Evolutionary conservation across 2,888 invertebrate genomes (phyloP).

Genomic region (Agrypnus murinus): DNA sequence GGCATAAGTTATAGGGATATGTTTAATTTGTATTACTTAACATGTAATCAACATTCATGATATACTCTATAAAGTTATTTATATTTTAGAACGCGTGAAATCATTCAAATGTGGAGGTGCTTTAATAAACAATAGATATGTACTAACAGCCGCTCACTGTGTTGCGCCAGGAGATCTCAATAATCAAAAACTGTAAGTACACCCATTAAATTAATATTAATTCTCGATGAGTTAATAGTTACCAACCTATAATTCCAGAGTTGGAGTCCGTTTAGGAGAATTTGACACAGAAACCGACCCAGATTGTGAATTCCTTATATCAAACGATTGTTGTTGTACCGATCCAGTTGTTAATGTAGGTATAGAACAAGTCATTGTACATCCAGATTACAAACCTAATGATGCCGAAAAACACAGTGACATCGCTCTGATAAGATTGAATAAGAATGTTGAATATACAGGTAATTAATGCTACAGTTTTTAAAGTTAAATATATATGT

Average conservation of each 20-base stretch:
- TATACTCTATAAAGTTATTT: too few relatives aligned
- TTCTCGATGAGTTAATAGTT: too few relatives aligned
- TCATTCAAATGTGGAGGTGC: slow-evolving; percentile 88
- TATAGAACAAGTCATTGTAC: slow-evolving; percentile 78
- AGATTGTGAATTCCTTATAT: slow-evolving; percentile 76
- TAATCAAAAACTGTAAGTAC: too few relatives aligned
- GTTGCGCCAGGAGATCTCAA: slow-evolving; percentile 66
- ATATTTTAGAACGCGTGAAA: too few relatives aligned
- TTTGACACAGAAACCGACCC: slow-evolving; percentile 73
- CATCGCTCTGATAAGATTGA: slow-evolving; percentile 81
- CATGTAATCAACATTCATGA: too few relatives aligned
- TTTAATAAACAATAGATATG: slow-evolving; percentile 79
- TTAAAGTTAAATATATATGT: too few relatives aligned
- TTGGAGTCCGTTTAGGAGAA: slow-evolving; percentile 81
- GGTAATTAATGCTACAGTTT: slow-evolving; percentile 70
- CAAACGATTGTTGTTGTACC: slow-evolving; percentile 72
- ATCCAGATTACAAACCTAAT: slow-evolving; percentile 77
- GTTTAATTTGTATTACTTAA: too few relatives aligned
- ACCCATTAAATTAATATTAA: too few relatives aligned
- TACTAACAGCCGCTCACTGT: slow-evolving; percentile 85
- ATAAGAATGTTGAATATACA: slow-evolving; percentile 73
- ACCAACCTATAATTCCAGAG: too few relatives aligned
- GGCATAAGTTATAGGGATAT: too few relatives aligned
- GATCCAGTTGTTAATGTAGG: slow-evolving; percentile 76
- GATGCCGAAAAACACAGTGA: slow-evolving; percentile 79